Evolutionary conservation across 2,113 vertebrate genomes (phyloP), one percentile per base, ranked within the genome.

Genomic region (Gymnogyps californianus): DNA sequence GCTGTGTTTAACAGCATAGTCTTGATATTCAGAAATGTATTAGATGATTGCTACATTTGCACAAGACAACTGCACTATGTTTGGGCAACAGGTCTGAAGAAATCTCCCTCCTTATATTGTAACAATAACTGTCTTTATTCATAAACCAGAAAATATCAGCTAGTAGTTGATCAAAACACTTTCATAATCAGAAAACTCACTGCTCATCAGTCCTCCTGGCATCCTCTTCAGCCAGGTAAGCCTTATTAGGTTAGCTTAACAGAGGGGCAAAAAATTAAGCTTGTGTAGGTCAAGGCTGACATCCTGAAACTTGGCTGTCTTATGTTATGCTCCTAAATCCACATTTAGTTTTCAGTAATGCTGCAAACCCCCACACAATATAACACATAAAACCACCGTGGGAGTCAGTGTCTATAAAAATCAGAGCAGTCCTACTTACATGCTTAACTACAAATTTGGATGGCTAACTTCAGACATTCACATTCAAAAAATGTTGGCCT

Each of bases 321-420:
- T 70, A 51, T 0, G 0, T 74, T 71, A 65, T 8, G 20, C 54
- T 91, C 89, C 84, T 87, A 89, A 82, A 87, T 55, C n/a, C 44
- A 85, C 75, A 91, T 58, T 82, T 87, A 42, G 54, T 85, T 95
- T 83, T 80, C 49, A 74, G 74, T 62, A 85, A 79, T 59, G 66
- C 66, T 83, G 44, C 62, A 84, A 79, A 38, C 78, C 81, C 94
- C 12, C 66, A 83, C 89, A 79, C 49, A 69, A 66, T 10, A 54
- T 72, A 93, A 34, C 74, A 86, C 46, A 66, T 83, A 65, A 93
- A 95, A 95, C 89, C 78, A 85, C 20, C 0, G 55, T 91, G 81
- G 89, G 94, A 94, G 83, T 91, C 62, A 26, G 36, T 4, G 7
- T 76, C 83, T 96, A 91, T 91, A 96, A 95, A 97, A 96, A 83